Evolutionary conservation across 2,888 invertebrate genomes (phyloP), one percentile per base, ranked within the genome.

Genomic region (Drosophila antonietae): DNA sequence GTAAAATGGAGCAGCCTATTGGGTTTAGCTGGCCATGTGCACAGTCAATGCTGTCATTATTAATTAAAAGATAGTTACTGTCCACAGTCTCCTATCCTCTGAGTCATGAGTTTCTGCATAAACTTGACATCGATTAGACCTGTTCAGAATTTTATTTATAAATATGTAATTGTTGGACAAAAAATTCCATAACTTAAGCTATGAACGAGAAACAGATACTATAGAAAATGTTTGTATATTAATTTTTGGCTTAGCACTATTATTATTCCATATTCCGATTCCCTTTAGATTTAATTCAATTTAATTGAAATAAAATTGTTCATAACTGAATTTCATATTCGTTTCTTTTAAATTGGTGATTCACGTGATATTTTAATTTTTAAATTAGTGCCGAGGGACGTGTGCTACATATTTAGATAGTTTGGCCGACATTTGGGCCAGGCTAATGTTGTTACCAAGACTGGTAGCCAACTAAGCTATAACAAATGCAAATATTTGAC

Each of bases 1-100:
- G 81, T 81, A 74, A 88, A 86, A 86, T 72, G 67, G 77, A 77
- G 62, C 68, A 68, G 62, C 63, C 70, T 69, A 62, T 66, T 82
- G 73, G 67, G 53, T 60, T 64, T 51, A 68, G 69, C 58, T 72
- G 39, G 68, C 59, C 60, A 52, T 53, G 15, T 62, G 57, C 33
- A 66, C 61, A 62, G 20, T 58, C 62, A 44, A 20, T 57, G 61
- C 62, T 66, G 65, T 53, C 55, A 72, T 75, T 51, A 74, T 75
- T 51, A 75, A 70, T 68, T 72, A 83, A 78, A 76, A 73, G 73
- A 62, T 67, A 67, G 53, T 28, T 28, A 28, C 6, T 28, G 28
- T 6, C 6, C 28, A 6, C 28, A 3, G 5, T n/a, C 15, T 15
- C 6, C 41, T n/a, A 43, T 10, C 10, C 41, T 14, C 12, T 12